phyloP scores from a whole-genome alignment of 64 coral and sea anemone species.

The Acropora yongei region DNA sequence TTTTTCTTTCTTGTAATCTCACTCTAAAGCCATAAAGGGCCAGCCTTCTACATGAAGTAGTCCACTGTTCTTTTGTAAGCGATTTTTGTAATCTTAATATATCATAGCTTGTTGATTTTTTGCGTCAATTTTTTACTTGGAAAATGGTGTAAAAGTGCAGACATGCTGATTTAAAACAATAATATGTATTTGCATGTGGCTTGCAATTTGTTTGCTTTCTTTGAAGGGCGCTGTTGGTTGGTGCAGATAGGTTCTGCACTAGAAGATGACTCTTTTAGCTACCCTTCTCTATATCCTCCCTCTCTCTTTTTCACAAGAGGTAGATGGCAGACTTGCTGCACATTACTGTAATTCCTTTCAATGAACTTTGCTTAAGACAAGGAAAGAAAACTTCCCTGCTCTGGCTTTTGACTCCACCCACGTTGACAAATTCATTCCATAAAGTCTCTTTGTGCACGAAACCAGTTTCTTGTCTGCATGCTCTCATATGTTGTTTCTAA shows the following conservation, averaged over 20 bases:
- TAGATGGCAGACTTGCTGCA: conserved; percentile 30
- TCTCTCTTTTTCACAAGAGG: conserved; percentile 12
- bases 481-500: conserved; percentile 5
- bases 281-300: too few relatives aligned
- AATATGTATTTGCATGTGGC: too few relatives aligned
- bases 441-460: background rate
- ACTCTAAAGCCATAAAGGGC: background rate
- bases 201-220: too few relatives aligned
- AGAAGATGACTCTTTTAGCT: too few relatives aligned
- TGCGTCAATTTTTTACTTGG: too few relatives aligned
- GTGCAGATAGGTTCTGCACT: too few relatives aligned
- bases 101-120: too few relatives aligned
- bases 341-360: conserved; percentile 1
- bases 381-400: background rate
- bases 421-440: conserved; percentile 2
- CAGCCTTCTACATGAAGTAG: background rate
- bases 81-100: too few relatives aligned
- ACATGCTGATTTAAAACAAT: too few relatives aligned
- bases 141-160: too few relatives aligned
- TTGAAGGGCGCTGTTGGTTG: too few relatives aligned
- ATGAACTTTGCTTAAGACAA: conserved; percentile 13
- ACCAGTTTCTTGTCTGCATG: conserved; percentile 20
- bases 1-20: background rate
- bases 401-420: background rate
- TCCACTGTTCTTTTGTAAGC: too few relatives aligned